Conservation (phyloP, 2,797 vertebrate species). For the Xenops minutus region DNA sequence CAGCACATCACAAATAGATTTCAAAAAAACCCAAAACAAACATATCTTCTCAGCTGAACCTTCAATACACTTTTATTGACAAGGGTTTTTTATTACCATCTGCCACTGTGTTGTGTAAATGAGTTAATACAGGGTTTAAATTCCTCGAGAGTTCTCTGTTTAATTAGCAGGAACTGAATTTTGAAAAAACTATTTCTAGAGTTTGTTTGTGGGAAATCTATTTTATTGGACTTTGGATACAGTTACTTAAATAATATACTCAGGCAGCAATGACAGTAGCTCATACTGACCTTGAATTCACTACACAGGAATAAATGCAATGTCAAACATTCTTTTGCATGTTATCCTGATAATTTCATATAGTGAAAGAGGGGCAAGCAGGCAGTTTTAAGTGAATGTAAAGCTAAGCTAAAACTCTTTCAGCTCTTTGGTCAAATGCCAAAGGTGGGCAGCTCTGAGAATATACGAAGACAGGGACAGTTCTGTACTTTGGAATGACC, state of each 20-base stretch:
- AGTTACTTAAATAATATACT: neutral
- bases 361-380: neutral
- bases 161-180: neutral
- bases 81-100: neutral
- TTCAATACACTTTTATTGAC: neutral
- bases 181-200: neutral
- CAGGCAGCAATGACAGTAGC: neutral
- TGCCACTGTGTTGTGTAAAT: neutral
- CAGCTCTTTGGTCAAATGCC: neutral
- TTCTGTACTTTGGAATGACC: neutral
- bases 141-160: neutral
- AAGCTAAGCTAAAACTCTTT: neutral
- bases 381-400: neutral
- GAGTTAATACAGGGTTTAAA: neutral
- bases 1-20: neutral
- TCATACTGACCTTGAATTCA: neutral
- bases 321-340: neutral
- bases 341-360: neutral
- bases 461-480: neutral
- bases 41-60: neutral
- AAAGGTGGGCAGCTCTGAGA: neutral
- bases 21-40: neutral
- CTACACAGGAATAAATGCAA: neutral
- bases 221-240: neutral
- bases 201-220: neutral